phyloP scores from a whole-genome alignment of 2,113 vertebrate genomes.

The Rattus norvegicus region GRCr8 NC_086027.1:84370001-84370500 shows the following conservation, averaged over 20 bases:
- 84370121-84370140: neutral
- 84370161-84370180: slow-evolving; percentile 96
- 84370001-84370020: neutral
- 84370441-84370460: neutral
- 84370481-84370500: neutral
- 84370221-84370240: slow-evolving; percentile 95
- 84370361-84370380: neutral
- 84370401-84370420: neutral
- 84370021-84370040: neutral
- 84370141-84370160: slow-evolving; percentile 9
- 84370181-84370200: slow-evolving; percentile 93
- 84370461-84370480: neutral
- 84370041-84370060: neutral
- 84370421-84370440: neutral
- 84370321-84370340: neutral
- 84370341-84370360: neutral
- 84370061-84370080: neutral
- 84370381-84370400: neutral
- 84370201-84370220: slow-evolving; percentile 95
- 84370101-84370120: neutral
- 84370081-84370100: neutral
- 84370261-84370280: slow-evolving; percentile 97
- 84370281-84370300: slow-evolving; percentile 97
- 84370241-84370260: slow-evolving; percentile 97
- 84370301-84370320: slow-evolving; percentile 96